phyloP scores from a whole-genome alignment of 2,113 vertebrate species.

The Pagrus major region DNA sequence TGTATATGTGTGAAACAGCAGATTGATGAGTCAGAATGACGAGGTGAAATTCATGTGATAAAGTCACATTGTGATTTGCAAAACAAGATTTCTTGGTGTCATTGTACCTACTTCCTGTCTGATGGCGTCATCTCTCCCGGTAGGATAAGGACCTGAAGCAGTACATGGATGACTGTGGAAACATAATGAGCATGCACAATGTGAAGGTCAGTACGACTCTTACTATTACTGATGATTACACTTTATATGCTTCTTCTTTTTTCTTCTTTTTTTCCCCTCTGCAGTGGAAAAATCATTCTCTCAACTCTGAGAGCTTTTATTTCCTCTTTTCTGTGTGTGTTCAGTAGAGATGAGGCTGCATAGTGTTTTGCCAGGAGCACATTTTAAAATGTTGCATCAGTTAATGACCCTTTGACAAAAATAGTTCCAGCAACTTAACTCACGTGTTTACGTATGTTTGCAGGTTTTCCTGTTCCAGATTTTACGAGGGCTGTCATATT shows the following conservation, averaged over 20 bases:
- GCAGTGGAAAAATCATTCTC: neutral
- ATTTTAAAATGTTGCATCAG: neutral
- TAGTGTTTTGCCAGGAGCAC: neutral
- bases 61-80: neutral
- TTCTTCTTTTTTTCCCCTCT: neutral
- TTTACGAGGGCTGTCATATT: slow-evolving; percentile 96
- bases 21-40: neutral
- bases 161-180: slow-evolving; percentile 99
- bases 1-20: slow-evolving; percentile 3
- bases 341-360: neutral
- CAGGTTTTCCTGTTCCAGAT: slow-evolving; percentile 99
- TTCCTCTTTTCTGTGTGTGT: neutral
- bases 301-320: neutral
- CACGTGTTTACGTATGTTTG: slow-evolving; percentile 9
- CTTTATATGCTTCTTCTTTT: neutral
- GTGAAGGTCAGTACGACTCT: slow-evolving; percentile 89
- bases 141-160: slow-evolving; percentile 99
- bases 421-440: neutral
- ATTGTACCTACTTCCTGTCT: slow-evolving; percentile 20
- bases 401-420: neutral
- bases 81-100: neutral
- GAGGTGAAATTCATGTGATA: neutral
- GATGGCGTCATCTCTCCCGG: slow-evolving; percentile 30
- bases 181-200: slow-evolving; percentile 99
- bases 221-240: neutral